Percentiles rank a stretch among this genome's conserved stretches.
Conservation (phyloP, 2,797 vertebrate species). For the Cercopithecus diana region DNA sequence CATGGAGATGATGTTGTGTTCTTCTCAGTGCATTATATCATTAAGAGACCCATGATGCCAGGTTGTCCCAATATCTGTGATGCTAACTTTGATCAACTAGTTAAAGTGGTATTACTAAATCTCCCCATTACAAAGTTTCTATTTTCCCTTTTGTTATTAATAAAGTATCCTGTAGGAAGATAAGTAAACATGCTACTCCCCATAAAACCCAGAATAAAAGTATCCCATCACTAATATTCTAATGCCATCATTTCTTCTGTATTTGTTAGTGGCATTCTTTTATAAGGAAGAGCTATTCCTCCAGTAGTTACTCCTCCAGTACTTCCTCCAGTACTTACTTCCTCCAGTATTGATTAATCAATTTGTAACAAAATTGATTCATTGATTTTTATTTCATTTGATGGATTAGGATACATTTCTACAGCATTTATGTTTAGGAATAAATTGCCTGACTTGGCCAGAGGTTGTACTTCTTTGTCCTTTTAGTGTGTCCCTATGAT, state of each 20-base stretch:
- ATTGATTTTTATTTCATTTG: neutral
- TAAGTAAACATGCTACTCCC: neutral
- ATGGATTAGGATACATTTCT: neutral
- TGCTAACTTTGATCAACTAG: neutral
- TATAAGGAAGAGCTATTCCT: neutral
- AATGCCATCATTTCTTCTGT: neutral
- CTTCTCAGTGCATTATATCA: neutral
- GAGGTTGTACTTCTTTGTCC: neutral
- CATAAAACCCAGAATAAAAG: neutral
- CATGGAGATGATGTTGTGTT: fast-evolving
- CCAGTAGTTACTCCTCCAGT: neutral
- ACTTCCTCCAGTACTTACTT: neutral
- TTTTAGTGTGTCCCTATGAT: neutral
- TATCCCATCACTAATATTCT: neutral
- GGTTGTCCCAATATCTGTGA: neutral
- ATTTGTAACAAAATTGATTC: neutral
- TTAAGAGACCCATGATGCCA: neutral
- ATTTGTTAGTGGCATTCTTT: neutral
- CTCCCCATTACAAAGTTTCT: neutral
- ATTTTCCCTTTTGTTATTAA: neutral
- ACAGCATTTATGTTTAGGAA: neutral
- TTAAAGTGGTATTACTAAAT: neutral
- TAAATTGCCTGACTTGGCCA: neutral
- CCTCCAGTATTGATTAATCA: neutral
- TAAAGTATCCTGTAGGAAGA: neutral